A percentile compares a stretch with the other conserved stretches of the same genome.
These are phyloP conservation scores for Limnodromus scolopaceus DNA, from an alignment of 2,797 vertebrate species.

Conservation along the genomic window DNA sequence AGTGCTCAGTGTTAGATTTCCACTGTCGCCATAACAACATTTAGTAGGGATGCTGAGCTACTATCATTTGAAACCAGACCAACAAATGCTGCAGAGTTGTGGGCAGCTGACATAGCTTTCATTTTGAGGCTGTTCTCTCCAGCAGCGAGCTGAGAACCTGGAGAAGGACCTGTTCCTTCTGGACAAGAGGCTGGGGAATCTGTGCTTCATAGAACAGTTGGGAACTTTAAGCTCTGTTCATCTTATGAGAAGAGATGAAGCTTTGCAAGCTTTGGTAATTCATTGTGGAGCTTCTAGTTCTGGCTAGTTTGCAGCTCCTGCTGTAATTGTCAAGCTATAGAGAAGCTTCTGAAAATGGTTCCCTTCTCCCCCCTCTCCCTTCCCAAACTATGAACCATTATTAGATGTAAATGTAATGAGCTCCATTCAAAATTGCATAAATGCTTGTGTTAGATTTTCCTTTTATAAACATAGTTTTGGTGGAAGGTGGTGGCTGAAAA, in stretches of 20 bases:
- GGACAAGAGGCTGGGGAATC: neutral
- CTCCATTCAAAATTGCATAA: neutral
- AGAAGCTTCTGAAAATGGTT: neutral
- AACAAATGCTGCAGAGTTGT: neutral
- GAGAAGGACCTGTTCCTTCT: neutral
- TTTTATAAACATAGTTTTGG: neutral
- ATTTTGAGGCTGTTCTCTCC: neutral
- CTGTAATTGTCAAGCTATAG: neutral
- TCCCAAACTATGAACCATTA: neutral
- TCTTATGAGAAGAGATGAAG: neutral
- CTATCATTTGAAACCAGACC: neutral
- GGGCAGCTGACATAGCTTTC: neutral
- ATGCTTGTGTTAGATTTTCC: neutral
- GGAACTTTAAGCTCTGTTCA: neutral
- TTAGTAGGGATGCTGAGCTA: neutral
- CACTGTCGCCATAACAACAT: slow-evolving; percentile 56
- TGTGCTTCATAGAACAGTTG: neutral
- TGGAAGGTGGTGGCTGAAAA: neutral
- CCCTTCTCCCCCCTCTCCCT: neutral
- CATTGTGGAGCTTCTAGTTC: neutral
- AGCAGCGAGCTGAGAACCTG: neutral
- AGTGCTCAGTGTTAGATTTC: neutral
- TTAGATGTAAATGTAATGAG: neutral
- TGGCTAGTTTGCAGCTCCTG: neutral
- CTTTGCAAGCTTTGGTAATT: neutral